Percentiles rank a stretch among this genome's conserved stretches.
These are phyloP conservation scores for Agrochola circellaris DNA, from an alignment of 2,888 invertebrate species.

Conservation along the genomic window DNA sequence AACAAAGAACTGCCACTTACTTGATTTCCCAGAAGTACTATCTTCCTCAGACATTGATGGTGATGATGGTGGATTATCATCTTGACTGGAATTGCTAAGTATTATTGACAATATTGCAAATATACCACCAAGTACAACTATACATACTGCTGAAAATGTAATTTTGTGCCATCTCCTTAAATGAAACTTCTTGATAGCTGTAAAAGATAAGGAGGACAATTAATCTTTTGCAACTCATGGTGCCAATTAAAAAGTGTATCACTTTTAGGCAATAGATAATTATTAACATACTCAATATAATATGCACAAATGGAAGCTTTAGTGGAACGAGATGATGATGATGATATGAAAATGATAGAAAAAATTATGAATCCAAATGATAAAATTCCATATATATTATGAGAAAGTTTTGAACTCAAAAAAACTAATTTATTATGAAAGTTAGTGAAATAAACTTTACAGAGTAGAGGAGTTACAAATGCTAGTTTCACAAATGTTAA, in stretches of 20 bases:
- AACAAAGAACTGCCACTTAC: slow-evolving; percentile 54
- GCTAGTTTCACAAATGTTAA: not conserved
- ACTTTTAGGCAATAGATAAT: not conserved
- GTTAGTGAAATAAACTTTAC: not conserved
- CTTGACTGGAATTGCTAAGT: slow-evolving; percentile 69
- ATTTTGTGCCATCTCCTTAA: slow-evolving; percentile 80
- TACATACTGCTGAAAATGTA: slow-evolving; percentile 75
- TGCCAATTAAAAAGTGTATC: not conserved
- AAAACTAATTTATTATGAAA: not conserved
- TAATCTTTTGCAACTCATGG: slow-evolving; percentile 16
- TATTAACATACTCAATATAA: not conserved
- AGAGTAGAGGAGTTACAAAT: not conserved
- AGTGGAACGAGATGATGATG: too few relatives aligned
- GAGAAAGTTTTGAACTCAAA: not conserved
- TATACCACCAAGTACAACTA: slow-evolving; percentile 78
- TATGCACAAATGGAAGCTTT: not conserved
- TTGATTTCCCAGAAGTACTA: slow-evolving; percentile 60
- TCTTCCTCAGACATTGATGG: slow-evolving; percentile 61
- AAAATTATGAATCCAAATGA: not conserved
- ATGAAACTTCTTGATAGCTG: slow-evolving; percentile 74
- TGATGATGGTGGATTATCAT: slow-evolving; percentile 51
- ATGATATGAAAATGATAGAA: too few relatives aligned
- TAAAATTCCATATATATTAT: not conserved
- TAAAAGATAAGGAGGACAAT: slow-evolving; percentile 52
- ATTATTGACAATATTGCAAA: slow-evolving; percentile 77